phyloP scores from a whole-genome alignment of 2,888 invertebrate genomes.

The Liodrosophila aerea region DNA sequence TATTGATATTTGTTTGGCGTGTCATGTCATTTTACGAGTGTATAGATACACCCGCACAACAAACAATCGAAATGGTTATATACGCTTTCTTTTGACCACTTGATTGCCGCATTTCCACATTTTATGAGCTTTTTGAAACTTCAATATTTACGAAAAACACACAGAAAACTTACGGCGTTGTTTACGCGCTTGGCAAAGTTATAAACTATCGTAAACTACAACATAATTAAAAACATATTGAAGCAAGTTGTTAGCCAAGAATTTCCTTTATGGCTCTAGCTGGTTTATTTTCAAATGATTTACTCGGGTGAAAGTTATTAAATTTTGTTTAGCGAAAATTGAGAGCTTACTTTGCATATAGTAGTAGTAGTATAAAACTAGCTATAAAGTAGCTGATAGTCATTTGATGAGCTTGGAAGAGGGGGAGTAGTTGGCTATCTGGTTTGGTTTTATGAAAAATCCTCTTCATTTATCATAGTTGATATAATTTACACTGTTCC shows the following conservation, averaged over 20 bases:
- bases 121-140: slow-evolving; percentile 24
- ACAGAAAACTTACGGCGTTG: no score
- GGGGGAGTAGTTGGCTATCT: no score
- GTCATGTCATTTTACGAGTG: slow-evolving; percentile 49
- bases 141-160: slow-evolving; percentile 11
- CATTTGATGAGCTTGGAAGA: no score
- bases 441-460: no score
- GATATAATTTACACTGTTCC: no score
- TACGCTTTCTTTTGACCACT: slow-evolving; percentile 19
- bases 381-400: no score
- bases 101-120: slow-evolving; percentile 24
- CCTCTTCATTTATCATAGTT: no score
- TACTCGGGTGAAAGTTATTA: not conserved
- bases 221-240: slow-evolving; percentile 12
- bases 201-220: not conserved
- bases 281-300: no score
- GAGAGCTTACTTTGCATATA: no score
- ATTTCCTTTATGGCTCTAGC: no score
- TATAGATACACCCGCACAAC: slow-evolving; percentile 44
- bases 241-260: not conserved
- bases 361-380: no score
- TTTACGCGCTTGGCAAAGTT: no score
- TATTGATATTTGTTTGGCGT: slow-evolving; percentile 31
- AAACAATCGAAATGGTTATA: slow-evolving; percentile 13
- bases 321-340: not conserved